Base-by-base conservation (phyloP, 2,797 vertebrate genomes). In the Tamandua tetradactyla region DNA sequence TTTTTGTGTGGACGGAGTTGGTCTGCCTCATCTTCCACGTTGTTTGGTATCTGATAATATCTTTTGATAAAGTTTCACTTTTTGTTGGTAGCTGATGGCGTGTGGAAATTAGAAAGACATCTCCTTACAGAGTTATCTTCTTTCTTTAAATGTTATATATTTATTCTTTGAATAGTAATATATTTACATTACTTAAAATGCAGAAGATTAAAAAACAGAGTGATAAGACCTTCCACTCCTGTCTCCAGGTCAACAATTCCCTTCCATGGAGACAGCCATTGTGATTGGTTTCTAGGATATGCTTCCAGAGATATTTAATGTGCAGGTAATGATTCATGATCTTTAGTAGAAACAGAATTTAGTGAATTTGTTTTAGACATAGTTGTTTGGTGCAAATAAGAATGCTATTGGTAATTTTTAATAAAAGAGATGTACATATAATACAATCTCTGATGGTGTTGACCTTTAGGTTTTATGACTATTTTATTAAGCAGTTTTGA, bases 401-500 rank as follows among this genome's bases (percentile, higher is more conserved):
- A 55, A n/a, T 52, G 12, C 55, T 68, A 1, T 37, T 85, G 37
- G 22, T 37, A 49, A 47, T 74, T 59, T 27, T 12, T 42, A 13
- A 37, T 13, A 6, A 40, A 49, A 80, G 52, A 44, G 69, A 44
- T 35, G 35, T 40, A 20, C 30, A 10, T 61, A 25, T 71, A 49
- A 74, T 52, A 66, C 55, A 23, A 64, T 18, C 25, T 52, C 72
- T 62, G 12, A n/a, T 59, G 64, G 55, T 55, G 1, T 5, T 83
- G 76, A 61, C n/a, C 40, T 75, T 94, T 35, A 83, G 69, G 80
- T 74, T 80, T 49, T 79, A 25, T 76, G 49, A 68, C 69, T 68
- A n/a, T 83, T 94, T 87, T 52, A 40, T 66, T 72, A 86, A 82
- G 47, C 42, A 66, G 40, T 59, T 66, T 66, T 82, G 82, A 87